Evolutionary conservation across 2,888 invertebrate species (phyloP).

Genomic region (Diarsia mendica): DNA sequence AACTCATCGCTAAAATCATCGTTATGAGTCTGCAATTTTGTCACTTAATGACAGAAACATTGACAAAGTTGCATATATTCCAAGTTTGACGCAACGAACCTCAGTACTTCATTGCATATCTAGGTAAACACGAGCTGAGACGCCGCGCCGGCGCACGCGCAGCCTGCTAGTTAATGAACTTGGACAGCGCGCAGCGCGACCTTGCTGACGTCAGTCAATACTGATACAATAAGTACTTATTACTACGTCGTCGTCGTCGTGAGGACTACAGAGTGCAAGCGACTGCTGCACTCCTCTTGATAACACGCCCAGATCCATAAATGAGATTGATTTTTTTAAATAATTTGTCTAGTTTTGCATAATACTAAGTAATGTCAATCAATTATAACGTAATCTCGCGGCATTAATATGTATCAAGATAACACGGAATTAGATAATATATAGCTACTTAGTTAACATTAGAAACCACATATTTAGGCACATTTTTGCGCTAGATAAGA

Average conservation of each 20-base stretch:
- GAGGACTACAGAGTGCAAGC: not conserved
- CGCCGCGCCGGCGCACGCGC: conserved; percentile 39
- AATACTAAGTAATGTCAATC: conserved; percentile 9
- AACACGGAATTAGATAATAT: conserved; percentile 32
- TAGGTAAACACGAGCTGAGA: conserved; percentile 36
- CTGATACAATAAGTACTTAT: not conserved
- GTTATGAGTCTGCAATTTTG: not conserved
- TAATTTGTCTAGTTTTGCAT: not conserved
- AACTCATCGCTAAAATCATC: not conserved
- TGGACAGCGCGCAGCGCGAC: conserved; percentile 31
- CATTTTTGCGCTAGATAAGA: conserved; percentile 6
- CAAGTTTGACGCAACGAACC: not conserved
- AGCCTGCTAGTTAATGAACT: conserved; percentile 50
- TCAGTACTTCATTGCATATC: not conserved
- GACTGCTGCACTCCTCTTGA: not conserved
- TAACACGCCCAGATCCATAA: conserved; percentile 9
- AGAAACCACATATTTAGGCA: conserved; percentile 23
- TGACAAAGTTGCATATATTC: not conserved
- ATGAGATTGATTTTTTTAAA: not conserved
- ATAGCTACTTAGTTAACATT: conserved; percentile 20
- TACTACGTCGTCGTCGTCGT: not conserved
- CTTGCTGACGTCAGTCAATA: conserved; percentile 29
- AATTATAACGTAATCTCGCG: conserved; percentile 24
- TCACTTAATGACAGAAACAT: not conserved
- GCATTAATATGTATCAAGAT: conserved; percentile 41